Base-by-base conservation (phyloP, 2,113 vertebrate species). In the Dinomys branickii region DNA sequence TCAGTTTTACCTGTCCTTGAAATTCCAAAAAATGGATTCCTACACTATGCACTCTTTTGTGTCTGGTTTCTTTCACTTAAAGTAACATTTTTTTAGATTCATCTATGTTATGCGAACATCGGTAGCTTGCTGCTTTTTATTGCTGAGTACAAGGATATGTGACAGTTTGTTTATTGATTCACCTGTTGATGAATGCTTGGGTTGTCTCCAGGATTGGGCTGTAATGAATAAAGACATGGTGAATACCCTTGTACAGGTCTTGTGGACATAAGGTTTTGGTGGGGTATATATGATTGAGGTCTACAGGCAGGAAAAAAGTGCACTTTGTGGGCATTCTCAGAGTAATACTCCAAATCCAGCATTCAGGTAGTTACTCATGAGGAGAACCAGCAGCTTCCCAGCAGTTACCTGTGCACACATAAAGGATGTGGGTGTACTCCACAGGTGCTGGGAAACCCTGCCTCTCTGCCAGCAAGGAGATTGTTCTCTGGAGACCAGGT, bases 1-100 rank as follows among this genome's bases (percentile, higher is more conserved):
- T 65, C 93, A 81, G 9, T 87, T 88, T 95, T 90, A 47, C 58
- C 86, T 97, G 75, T 94, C 35, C 38, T 97, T 93, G 75, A 94
- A 96, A 96, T 94, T 94, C 63, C 33, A 67, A 44, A 78, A 86
- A 89, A 47, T 88, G 28, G 41, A 82, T 89, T 87, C 63, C 44
- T 22, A 65, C 0, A 4, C 77, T 90, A 56, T 38, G 24, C 22
- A 90, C 11, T 86, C 41, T 77, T 85, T 69, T 88, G 44, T 84
- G 47, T 91, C 82, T 96, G 85, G 17, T 12, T 88, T 85, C 58
- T 90, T 86, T 92, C 63, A 69, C 44, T 14, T 54, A 90, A 56
- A 84, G 22, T 3, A 80, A 89, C 14, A 67, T n/a, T 88, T 95
- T 90, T 78, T 90, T 11, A 67, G 26, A 73, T 61, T 85, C 56